Evolutionary conservation across 2,113 vertebrate species (phyloP).

Genomic region (Taurulus bubalis): DNA sequence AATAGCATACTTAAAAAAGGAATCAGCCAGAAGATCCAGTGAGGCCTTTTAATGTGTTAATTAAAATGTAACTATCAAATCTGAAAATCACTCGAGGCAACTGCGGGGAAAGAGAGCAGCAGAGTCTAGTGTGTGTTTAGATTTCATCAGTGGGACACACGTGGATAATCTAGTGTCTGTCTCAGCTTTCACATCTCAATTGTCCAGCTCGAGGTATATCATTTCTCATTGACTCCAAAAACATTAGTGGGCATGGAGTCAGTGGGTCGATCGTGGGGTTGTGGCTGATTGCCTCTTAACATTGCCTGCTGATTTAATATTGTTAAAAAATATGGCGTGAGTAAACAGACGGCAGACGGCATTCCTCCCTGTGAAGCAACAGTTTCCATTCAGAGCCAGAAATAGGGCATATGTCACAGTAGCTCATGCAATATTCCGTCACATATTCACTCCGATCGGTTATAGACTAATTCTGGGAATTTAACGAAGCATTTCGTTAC

Average conservation of each 20-base stretch:
- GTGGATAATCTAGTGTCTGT: slow-evolving; percentile 28
- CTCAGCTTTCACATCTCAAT: slow-evolving; percentile 45
- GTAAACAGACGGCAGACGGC: slow-evolving; percentile 54
- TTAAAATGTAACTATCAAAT: slow-evolving; percentile 69
- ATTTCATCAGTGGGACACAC: slow-evolving; percentile 35
- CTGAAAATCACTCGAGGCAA: slow-evolving; percentile 46
- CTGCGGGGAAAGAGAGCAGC: slow-evolving; percentile 29
- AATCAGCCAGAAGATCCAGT: slow-evolving; percentile 39
- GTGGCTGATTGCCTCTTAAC: slow-evolving; percentile 48
- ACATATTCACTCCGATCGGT: slow-evolving; percentile 23
- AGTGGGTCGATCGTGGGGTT: background rate
- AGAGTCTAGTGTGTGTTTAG: slow-evolving; percentile 39
- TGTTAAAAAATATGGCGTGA: slow-evolving; percentile 27
- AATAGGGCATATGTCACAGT: slow-evolving; percentile 56
- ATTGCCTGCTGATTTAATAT: slow-evolving; percentile 54
- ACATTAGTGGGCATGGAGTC: slow-evolving; percentile 1
- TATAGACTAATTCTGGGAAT: slow-evolving; percentile 30
- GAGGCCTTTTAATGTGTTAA: slow-evolving; percentile 59
- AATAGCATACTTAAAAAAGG: slow-evolving; percentile 37
- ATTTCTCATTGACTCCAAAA: slow-evolving; percentile 26
- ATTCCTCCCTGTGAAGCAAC: slow-evolving; percentile 37
- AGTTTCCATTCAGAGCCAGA: slow-evolving; percentile 42
- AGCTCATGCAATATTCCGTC: slow-evolving; percentile 40
- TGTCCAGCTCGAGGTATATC: slow-evolving; percentile 13
- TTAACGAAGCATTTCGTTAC: slow-evolving; percentile 49